A percentile compares a stretch with the other conserved stretches of the same genome.
Evolutionary conservation across 1,140 invertebrate genomes (phyloP).

Genomic region (Drosophila kohkoa): DNA sequence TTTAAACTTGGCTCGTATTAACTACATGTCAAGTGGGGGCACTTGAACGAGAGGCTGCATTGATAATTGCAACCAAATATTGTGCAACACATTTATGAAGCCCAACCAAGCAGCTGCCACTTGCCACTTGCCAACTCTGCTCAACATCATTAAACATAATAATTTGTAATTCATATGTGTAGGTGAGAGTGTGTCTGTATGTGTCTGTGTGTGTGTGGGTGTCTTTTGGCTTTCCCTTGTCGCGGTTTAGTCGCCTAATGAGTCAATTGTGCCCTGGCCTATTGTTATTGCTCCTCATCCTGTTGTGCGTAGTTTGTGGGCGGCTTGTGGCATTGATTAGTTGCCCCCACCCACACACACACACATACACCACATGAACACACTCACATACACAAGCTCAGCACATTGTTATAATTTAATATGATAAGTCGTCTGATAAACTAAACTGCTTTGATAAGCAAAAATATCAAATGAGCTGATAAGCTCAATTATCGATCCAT

Average conservation of each 20-base stretch:
- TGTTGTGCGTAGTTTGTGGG: constrained; percentile 31
- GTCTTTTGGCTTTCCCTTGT: constrained; percentile 57
- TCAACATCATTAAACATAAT: constrained; percentile 67
- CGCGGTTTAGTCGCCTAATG: constrained; percentile 80
- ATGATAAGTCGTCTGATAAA: constrained; percentile 64
- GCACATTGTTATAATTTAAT: constrained; percentile 76
- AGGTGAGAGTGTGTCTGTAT: neutral
- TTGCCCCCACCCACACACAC: constrained; percentile 28
- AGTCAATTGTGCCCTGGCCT: constrained; percentile 71
- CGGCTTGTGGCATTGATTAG: constrained; percentile 70
- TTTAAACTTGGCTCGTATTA: constrained; percentile 64
- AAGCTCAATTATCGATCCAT: constrained; percentile 78
- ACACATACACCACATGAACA: constrained; percentile 1
- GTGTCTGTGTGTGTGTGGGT: constrained; percentile 24
- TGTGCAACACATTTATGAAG: constrained; percentile 45
- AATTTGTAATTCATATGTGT: constrained; percentile 40
- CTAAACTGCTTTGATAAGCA: constrained; percentile 73
- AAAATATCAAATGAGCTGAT: constrained; percentile 70
- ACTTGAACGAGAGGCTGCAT: constrained; percentile 46
- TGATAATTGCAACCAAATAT: constrained; percentile 58
- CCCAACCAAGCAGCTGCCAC: neutral
- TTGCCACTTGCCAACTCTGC: constrained; percentile 29
- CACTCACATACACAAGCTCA: constrained; percentile 28
- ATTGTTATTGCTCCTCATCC: constrained; percentile 36
- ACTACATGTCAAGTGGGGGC: constrained; percentile 63